Conservation (phyloP, 2,113 vertebrate species). For the Odontophorus gujanensis region DNA sequence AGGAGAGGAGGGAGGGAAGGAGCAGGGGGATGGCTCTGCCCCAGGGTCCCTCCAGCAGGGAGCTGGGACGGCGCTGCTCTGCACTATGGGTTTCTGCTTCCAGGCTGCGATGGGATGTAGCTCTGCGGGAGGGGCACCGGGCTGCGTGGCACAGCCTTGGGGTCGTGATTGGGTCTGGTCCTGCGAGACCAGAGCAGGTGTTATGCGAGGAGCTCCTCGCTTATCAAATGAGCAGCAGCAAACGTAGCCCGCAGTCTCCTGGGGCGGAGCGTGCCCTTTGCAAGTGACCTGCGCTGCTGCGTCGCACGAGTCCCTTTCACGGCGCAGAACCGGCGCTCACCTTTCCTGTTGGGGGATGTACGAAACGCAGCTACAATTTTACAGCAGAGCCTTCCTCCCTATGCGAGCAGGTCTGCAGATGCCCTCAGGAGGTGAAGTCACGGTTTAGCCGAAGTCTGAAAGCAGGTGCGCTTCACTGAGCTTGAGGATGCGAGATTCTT, state of each 20-base stretch:
- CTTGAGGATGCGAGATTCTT: not conserved
- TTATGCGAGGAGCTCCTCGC: not conserved
- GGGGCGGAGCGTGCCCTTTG: not conserved
- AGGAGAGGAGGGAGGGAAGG: not conserved
- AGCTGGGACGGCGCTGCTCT: not conserved
- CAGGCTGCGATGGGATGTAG: not conserved
- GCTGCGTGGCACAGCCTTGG: accelerated
- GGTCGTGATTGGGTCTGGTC: not conserved
- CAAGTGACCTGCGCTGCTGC: not conserved
- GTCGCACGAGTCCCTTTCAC: not conserved
- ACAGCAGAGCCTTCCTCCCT: not conserved
- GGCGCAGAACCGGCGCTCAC: not conserved
- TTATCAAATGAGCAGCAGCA: not conserved
- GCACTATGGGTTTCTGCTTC: accelerated
- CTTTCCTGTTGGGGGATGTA: not conserved
- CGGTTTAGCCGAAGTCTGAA: not conserved
- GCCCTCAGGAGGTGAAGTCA: not conserved
- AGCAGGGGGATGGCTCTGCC: not conserved
- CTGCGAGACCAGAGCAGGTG: not conserved
- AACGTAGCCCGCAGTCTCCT: not conserved
- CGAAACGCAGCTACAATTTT: not conserved
- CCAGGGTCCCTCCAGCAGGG: not conserved
- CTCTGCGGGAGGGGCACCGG: accelerated
- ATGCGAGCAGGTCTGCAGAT: not conserved
- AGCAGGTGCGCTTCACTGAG: not conserved